phyloP scores from a whole-genome alignment of 1,140 invertebrate species.

The Elysia chlorotica region DNA sequence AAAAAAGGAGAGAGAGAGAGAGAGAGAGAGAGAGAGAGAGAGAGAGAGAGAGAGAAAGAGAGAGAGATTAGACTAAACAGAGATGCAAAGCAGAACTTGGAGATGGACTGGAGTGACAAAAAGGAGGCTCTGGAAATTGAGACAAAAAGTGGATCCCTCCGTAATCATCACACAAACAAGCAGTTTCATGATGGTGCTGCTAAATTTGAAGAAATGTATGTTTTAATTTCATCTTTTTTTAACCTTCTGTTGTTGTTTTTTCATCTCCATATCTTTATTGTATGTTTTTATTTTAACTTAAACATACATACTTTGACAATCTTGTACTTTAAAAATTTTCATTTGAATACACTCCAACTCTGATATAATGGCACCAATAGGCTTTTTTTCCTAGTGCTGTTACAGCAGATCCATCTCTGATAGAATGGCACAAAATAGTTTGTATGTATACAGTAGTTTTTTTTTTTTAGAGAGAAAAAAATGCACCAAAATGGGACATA shows the following conservation, averaged over 20 bases:
- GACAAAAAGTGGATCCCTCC: slow-evolving; percentile 49
- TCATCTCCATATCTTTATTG: not conserved
- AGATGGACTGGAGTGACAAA: slow-evolving; percentile 90
- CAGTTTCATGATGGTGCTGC: slow-evolving; percentile 62
- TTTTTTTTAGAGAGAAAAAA: too few relatives aligned
- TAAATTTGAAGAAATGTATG: slow-evolving; percentile 63
- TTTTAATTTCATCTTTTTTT: not conserved
- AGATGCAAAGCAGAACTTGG: slow-evolving; percentile 77
- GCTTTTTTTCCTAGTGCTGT: too few relatives aligned
- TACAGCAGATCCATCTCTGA: too few relatives aligned
- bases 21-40: too few relatives aligned
- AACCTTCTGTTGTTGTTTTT: not conserved
- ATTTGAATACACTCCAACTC: too few relatives aligned
- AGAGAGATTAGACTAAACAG: slow-evolving; percentile 68
- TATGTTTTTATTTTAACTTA: not conserved
- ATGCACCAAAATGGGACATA: not conserved
- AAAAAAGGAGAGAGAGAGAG: too few relatives aligned
- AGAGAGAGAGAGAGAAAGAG: not conserved
- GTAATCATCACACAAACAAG: slow-evolving; percentile 61
- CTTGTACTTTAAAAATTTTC: too few relatives aligned
- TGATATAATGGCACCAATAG: too few relatives aligned
- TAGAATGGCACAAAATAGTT: too few relatives aligned
- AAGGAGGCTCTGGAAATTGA: slow-evolving; percentile 80
- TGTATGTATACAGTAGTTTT: too few relatives aligned
- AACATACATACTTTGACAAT: too few relatives aligned